Evolutionary conservation across 1,140 invertebrate species (phyloP).

Genomic region (Panagrolaimus sp.): DNA sequence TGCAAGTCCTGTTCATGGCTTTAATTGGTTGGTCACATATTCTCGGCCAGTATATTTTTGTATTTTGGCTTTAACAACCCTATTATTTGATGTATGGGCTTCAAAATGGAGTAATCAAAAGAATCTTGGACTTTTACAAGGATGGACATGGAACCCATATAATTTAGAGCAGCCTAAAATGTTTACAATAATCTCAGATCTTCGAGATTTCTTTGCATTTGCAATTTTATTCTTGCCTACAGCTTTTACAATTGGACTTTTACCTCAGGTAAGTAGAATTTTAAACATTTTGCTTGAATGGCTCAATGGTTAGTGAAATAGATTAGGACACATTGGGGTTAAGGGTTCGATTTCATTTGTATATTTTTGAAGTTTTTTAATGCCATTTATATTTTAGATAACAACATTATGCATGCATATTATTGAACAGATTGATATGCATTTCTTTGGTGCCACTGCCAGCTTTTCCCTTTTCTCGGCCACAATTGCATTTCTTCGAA

Average conservation of each 20-base stretch:
- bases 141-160: conserved; percentile 50
- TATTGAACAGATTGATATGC: conserved; percentile 91
- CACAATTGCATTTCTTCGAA: conserved; percentile 75
- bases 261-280: conserved; percentile 60
- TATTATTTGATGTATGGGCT: conserved; percentile 66
- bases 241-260: conserved; percentile 63
- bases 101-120: conserved; percentile 5
- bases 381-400: conserved; percentile 84
- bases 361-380: conserved; percentile 79
- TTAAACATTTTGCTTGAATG: neutral
- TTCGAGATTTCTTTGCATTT: conserved; percentile 58
- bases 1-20: conserved; percentile 86
- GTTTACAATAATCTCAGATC: conserved; percentile 16
- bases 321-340: neutral
- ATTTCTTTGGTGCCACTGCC: conserved; percentile 92
- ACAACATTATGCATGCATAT: conserved; percentile 92
- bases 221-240: conserved; percentile 61
- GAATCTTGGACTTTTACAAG: neutral
- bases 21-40: conserved; percentile 89
- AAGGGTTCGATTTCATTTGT: conserved; percentile 23
- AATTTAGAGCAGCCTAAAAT: neutral
- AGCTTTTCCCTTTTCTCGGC: conserved; percentile 77
- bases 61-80: conserved; percentile 72
- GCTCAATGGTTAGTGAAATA: conserved; percentile 31
- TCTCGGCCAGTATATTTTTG: conserved; percentile 89